Base-by-base conservation (phyloP, 1,140 invertebrate genomes). In the Temnothorax curvispinosus region DNA sequence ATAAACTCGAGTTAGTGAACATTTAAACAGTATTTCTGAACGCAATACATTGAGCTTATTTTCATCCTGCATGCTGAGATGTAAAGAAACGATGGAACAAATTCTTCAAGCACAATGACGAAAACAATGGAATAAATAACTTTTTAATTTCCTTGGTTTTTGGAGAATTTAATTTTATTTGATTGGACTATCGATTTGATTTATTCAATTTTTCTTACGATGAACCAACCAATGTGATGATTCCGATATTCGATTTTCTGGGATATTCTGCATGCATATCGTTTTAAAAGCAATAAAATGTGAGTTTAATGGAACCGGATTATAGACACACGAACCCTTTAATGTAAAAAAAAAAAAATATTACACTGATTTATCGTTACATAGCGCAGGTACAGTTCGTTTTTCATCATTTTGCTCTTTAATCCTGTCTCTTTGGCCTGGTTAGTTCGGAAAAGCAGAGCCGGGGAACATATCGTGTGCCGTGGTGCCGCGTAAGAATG, bases 401-500 rank as follows among this genome's bases (percentile, higher is more conserved):
- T 81, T 81, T 81, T 81, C 77, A 71, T 81, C 35, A 54, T 41
- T 81, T 41, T 54, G 50, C 21, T 58, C 27, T 82, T 82, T 72
- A 58, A 75, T 60, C 11, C 41, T 72, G 54, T 84, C 38, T 35
- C 44, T 84, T 74, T 75, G 27, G 27, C 18, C 71, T 35, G 41
- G 54, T 74, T 58, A 56, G 38, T 60, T 21, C 52, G 54, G 5
- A 82, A 60, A 84, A 75, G 27, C 80, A 35, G 27, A 47, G 41
- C 67, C 41, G 80, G 13, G 78, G 78, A 81, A 81, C 81, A 77
- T 41, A 76, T 85, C 56, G 35, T 38, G 35, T 38, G 44, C 58
- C 56, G 18, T 62, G 44, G 44, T n/a, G 82, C 35, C 27, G 38
- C 47, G 62, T 58, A 85, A 85, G 64, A 87, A 87, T 87, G 60